These are phyloP conservation scores for Garra rufa DNA, from an alignment of 2,113 vertebrate species.

Conservation along the genomic window DNA sequence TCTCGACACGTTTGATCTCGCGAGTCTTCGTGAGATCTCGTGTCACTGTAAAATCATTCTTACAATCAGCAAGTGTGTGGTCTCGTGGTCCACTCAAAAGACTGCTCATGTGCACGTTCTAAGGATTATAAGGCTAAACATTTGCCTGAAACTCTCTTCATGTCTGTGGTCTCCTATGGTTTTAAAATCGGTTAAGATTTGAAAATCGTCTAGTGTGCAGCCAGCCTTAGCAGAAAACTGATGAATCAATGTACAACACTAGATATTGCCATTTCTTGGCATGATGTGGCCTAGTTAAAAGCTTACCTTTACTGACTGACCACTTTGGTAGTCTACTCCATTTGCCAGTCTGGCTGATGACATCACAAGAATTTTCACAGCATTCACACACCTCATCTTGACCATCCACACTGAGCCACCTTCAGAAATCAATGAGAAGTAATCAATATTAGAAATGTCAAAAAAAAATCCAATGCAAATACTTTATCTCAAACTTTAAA, in stretches of 20 bases:
- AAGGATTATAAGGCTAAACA: no score
- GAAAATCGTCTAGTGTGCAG: no score
- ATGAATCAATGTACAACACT: neutral
- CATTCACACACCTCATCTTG: slow-evolving; percentile 43
- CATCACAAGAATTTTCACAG: slow-evolving; percentile 41
- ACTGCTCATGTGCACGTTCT: no score
- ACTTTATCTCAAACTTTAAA: neutral
- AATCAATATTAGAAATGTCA: neutral
- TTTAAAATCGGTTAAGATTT: no score
- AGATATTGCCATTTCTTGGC: neutral
- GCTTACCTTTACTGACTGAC: neutral
- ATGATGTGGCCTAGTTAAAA: neutral
- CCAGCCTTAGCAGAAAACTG: neutral
- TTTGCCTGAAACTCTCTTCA: no score
- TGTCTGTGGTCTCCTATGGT: no score
- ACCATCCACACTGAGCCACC: slow-evolving; percentile 51
- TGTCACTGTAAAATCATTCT: no score
- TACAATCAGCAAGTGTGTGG: no score
- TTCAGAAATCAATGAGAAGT: neutral
- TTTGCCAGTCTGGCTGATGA: neutral
- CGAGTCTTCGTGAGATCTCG: no score
- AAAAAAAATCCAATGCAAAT: neutral
- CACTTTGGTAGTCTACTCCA: slow-evolving; percentile 4
- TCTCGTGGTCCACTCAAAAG: no score
- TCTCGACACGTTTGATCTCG: no score